Conservation (phyloP, 2,113 vertebrate genomes). For the Castor canadensis region DNA sequence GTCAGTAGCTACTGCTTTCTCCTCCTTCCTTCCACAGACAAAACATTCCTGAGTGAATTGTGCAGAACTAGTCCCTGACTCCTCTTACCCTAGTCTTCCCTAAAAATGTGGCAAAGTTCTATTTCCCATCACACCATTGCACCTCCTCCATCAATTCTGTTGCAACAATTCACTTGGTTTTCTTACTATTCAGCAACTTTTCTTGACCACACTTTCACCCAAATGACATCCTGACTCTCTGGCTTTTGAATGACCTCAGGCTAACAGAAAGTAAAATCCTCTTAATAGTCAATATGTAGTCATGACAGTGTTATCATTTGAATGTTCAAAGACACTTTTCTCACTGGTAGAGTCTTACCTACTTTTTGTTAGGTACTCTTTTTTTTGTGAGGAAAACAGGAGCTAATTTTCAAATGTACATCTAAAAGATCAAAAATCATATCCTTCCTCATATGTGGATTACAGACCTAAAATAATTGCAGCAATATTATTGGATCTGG, state of each 20-base stretch:
- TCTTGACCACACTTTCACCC: fast-evolving
- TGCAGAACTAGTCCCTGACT: background rate
- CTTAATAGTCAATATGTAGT: background rate
- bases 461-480: too few relatives aligned
- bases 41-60: background rate
- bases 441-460: too few relatives aligned
- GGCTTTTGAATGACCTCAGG: background rate
- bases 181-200: background rate
- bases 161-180: background rate
- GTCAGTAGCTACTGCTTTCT: too few relatives aligned
- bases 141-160: fast-evolving
- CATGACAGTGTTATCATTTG: too few relatives aligned
- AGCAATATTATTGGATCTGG: too few relatives aligned
- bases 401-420: background rate
- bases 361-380: too few relatives aligned
- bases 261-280: background rate
- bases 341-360: background rate
- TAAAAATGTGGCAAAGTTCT: background rate
- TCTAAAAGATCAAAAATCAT: too few relatives aligned
- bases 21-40: background rate
- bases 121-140: background rate
- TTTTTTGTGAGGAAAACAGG: background rate
- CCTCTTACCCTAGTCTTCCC: background rate
- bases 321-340: background rate
- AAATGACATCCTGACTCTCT: too few relatives aligned